Evolutionary conservation across 1,140 invertebrate species (phyloP).

Genomic region (Apis laboriosa): DNA sequence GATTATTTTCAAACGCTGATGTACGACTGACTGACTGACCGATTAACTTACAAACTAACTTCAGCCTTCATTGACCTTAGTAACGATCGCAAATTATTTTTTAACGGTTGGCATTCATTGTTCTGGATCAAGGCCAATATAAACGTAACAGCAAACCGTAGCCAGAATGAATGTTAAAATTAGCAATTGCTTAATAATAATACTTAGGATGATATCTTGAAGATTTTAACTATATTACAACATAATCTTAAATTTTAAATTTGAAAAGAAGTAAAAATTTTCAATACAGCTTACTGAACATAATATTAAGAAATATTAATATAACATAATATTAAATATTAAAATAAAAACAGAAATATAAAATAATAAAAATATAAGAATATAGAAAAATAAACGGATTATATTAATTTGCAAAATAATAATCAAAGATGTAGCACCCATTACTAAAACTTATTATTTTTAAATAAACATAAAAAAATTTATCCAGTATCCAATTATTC

Average conservation of each 20-base stretch:
- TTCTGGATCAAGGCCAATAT: constrained; percentile 74
- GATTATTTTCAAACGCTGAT: constrained; percentile 41
- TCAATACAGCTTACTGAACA: neutral
- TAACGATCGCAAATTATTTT: constrained; percentile 70
- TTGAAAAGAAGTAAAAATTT: neutral
- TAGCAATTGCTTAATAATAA: constrained; percentile 71
- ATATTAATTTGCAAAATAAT: neutral
- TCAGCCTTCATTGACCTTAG: constrained; percentile 75
- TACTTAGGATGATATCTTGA: constrained; percentile 44
- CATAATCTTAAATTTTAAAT: neutral
- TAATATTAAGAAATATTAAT: neutral
- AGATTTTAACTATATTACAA: neutral
- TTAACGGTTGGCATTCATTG: constrained; percentile 65
- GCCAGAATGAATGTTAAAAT: constrained; percentile 72
- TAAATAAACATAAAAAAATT: neutral
- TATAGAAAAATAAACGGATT: neutral
- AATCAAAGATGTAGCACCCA: neutral
- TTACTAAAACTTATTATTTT: neutral
- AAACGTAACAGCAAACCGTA: constrained; percentile 60
- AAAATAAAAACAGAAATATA: neutral
- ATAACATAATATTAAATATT: neutral
- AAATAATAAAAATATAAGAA: neutral
- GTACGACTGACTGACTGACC: constrained; percentile 60
- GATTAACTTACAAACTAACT: constrained; percentile 70
- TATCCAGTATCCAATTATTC: neutral